Evolutionary conservation across 1,140 invertebrate genomes (phyloP).

Genomic region (Paralvinella palmiformis): DNA sequence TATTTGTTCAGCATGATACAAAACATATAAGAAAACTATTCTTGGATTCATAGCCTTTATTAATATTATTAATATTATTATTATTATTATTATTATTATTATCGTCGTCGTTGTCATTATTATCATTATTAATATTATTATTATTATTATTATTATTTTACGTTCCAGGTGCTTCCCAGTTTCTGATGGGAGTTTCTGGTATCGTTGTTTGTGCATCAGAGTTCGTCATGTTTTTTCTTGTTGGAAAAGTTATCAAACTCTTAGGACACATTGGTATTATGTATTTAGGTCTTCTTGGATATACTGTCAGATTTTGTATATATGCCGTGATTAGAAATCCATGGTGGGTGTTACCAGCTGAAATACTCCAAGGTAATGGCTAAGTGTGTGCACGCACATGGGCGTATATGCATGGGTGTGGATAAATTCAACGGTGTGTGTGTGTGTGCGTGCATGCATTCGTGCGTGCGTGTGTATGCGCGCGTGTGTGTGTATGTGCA

Average conservation of each 20-base stretch:
- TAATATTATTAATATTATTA: no score
- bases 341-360: constrained; percentile 17
- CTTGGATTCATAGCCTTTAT: no score
- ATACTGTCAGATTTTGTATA: constrained; percentile 10
- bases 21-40: no score
- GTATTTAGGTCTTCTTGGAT: constrained; percentile 15
- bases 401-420: no score
- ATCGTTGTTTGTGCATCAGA: constrained; percentile 6
- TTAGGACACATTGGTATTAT: constrained; percentile 18
- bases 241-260: constrained; percentile 1
- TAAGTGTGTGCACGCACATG: no score
- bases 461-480: no score
- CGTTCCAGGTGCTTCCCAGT: constrained; percentile 15
- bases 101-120: no score
- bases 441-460: no score
- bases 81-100: no score
- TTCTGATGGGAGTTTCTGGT: constrained; percentile 13
- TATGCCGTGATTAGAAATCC: constrained; percentile 17
- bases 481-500: no score
- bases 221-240: constrained; percentile 17
- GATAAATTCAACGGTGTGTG: no score
- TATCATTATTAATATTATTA: background rate
- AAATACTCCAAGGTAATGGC: constrained; percentile 19
- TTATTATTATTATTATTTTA: background rate
- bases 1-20: no score